Evolutionary conservation across 1,140 invertebrate genomes (phyloP).

Genomic region (Neodiprion fabricii): DNA sequence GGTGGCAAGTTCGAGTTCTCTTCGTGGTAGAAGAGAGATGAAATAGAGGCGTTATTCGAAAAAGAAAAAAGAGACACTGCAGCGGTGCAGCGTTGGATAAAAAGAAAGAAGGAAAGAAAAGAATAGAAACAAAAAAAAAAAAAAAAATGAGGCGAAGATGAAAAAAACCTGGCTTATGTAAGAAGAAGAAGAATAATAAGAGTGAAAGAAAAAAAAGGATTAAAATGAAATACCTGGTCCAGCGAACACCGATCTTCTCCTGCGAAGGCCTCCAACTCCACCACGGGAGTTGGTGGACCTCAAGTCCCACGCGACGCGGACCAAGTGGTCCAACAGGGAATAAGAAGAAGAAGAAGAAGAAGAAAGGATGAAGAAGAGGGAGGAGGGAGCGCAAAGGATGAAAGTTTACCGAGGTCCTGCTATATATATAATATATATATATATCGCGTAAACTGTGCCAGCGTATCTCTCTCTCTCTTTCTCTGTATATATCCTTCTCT

Average conservation of each 20-base stretch:
- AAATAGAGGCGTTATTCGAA: not conserved
- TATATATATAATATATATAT: too few relatives aligned
- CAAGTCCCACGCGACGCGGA: constrained; percentile 35
- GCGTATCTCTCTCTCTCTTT: constrained; percentile 2
- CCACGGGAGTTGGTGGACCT: not conserved
- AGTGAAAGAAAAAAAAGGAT: not conserved
- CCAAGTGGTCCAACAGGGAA: constrained; percentile 12
- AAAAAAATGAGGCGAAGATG: too few relatives aligned
- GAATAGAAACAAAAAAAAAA: too few relatives aligned
- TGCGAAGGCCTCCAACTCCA: too few relatives aligned
- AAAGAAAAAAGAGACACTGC: too few relatives aligned
- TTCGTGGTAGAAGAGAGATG: not conserved
- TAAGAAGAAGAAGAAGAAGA: constrained; percentile 28
- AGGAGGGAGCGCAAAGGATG: not conserved
- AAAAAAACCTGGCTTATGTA: not conserved
- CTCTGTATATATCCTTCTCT: constrained; percentile 44
- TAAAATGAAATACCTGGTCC: not conserved
- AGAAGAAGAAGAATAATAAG: not conserved
- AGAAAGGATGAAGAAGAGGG: constrained; percentile 13
- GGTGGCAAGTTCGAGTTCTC: not conserved
- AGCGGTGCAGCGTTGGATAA: too few relatives aligned
- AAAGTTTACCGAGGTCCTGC: not conserved
- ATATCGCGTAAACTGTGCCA: not conserved
- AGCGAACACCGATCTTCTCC: not conserved
- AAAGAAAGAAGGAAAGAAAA: too few relatives aligned